Base-by-base conservation (phyloP, 2,888 invertebrate genomes). In the Apomyelois bistriatella region DNA sequence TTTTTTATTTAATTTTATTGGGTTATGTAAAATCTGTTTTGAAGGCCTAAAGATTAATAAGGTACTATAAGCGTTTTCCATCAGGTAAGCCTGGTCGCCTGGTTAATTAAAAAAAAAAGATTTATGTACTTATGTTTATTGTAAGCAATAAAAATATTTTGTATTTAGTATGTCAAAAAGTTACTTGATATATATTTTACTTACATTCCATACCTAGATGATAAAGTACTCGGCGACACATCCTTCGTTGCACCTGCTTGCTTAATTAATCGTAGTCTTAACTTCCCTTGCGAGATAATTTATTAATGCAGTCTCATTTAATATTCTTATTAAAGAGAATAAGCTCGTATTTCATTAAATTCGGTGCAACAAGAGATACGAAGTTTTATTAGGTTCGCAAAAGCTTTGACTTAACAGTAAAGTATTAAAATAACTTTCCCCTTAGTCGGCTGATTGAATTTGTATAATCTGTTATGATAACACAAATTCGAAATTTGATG, bases 211-310 rank as follows among this genome's bases (percentile, higher is more conserved):
- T 50, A 53, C 43, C 55, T 43, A 53, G 38, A 48, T 36, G 35
- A 52, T 53, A 37, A 52, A 40, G 38, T 53, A 51, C 16, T 32
- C 48, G 53, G 47, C 47, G 55, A 55, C 52, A 57, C 61, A 58
- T 61, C 59, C 64, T 70, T 70, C 69, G 63, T 64, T 75, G 71
- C 77, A 77, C 77, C 76, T 79, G 76, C 65, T 63, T 66, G 60
- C 67, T 66, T 74, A 71, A 76, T 78, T 75, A 75, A 75, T 76
- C 61, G 62, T 65, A 64, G 64, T 66, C 62, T 70, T 64, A 59
- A 62, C 67, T 64, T 58, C 61, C 55, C 69, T 65, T 67, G 55
- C 57, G 61, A 67, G 61, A 63, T 68, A 67, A 70, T 73, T 60
- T 58, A 64, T 62, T 66, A 65, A 60, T 65, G 60, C 63, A 61